These are phyloP conservation scores for Tamandua tetradactyla DNA, from an alignment of 2,797 vertebrate genomes.

Conservation along the genomic window DNA sequence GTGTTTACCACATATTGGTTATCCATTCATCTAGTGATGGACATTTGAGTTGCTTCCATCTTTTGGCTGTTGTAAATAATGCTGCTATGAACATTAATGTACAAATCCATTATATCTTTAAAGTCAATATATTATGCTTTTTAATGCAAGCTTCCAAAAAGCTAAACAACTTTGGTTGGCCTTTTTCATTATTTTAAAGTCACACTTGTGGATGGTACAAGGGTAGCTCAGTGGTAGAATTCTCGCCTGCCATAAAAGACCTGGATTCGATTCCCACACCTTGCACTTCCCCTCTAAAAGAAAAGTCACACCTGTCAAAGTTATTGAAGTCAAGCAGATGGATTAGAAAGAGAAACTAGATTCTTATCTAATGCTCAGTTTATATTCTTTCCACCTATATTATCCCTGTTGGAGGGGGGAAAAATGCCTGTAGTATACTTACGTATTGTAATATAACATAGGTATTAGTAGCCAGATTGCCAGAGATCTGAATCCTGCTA, in stretches of 20 bases:
- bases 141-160: background rate
- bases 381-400: background rate
- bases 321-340: background rate
- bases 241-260: no score
- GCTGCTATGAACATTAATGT: no score
- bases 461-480: background rate
- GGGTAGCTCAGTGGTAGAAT: no score
- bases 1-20: no score
- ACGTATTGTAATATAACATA: background rate
- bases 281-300: no score
- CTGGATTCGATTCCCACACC: no score
- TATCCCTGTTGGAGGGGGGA: background rate
- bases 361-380: background rate
- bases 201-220: no score
- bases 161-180: background rate
- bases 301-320: background rate
- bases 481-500: background rate
- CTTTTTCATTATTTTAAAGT: constrained; percentile 46
- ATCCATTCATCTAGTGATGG: no score
- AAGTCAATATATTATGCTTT: background rate
- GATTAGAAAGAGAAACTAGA: background rate
- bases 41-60: no score
- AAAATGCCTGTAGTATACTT: background rate
- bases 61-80: no score
- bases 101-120: background rate